These are phyloP conservation scores for Spinus olivaceus DNA, from an alignment of 2,797 vertebrate species.

Conservation along the genomic window DNA sequence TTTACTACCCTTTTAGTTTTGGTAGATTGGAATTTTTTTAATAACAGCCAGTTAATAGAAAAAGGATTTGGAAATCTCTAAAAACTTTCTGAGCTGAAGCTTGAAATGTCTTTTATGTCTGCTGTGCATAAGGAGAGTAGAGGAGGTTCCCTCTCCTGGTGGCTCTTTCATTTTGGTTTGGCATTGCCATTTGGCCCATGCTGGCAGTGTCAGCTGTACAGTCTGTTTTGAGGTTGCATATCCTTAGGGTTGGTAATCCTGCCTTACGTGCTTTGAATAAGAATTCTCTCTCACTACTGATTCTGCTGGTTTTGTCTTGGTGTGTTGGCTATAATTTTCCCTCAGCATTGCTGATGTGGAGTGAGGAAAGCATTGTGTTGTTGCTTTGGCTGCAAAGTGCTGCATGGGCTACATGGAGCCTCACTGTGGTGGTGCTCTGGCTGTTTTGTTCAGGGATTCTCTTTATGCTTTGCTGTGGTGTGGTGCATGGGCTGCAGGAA, in stretches of 20 bases:
- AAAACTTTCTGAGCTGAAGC: neutral
- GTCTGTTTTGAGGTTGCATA: neutral
- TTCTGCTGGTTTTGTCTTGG: neutral
- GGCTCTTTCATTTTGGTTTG: neutral
- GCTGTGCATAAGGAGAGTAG: neutral
- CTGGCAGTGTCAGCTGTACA: neutral
- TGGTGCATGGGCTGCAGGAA: constrained; percentile 21
- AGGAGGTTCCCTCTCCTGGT: neutral
- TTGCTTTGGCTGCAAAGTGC: constrained; percentile 2
- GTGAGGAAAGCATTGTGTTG: neutral
- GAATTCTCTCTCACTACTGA: neutral
- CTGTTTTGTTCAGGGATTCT: neutral
- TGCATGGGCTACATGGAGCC: neutral
- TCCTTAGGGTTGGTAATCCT: neutral
- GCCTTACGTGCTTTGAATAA: neutral
- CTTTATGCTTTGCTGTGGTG: neutral
- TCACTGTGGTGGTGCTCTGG: neutral
- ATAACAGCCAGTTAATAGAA: neutral
- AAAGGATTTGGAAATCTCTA: neutral
- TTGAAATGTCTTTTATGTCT: neutral
- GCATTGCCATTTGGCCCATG: neutral
- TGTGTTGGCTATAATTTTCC: neutral
- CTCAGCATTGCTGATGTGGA: neutral
- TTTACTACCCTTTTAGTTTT: neutral
- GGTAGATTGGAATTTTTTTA: neutral